Conservation (phyloP, 2,113 vertebrate genomes). For the Junco hyemalis region DNA sequence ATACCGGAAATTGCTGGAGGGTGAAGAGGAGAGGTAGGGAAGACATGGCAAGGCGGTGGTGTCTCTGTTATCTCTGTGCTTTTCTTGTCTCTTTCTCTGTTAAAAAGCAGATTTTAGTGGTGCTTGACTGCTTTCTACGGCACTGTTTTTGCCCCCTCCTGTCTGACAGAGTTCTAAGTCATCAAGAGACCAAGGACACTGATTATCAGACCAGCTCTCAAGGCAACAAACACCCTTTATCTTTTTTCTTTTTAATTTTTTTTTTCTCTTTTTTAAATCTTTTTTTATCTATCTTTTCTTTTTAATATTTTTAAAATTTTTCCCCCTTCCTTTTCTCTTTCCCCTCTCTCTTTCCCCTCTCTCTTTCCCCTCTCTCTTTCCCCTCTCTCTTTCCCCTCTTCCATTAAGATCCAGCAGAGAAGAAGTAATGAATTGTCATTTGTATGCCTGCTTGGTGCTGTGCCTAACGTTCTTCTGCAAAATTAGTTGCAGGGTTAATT, state of each 20-base stretch:
- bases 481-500: not conserved
- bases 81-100: not conserved
- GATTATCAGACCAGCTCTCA: not conserved
- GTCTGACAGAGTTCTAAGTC: not conserved
- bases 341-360: no score
- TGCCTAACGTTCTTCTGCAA: not conserved
- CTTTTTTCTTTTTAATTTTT: no score
- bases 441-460: not conserved
- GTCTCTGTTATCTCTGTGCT: not conserved
- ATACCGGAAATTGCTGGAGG: slow-evolving; percentile 89
- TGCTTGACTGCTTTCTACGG: not conserved
- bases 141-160: not conserved
- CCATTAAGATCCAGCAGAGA: not conserved
- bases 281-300: no score
- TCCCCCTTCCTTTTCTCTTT: no score
- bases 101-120: not conserved
- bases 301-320: no score
- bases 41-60: not conserved
- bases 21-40: slow-evolving; percentile 88
- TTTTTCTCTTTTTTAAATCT: no score
- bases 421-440: not conserved
- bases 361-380: no score
- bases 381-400: no score
- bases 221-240: not conserved
- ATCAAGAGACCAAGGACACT: not conserved